Evolutionary conservation across 1,140 invertebrate species (phyloP).

Genomic region (Cotesia typhae): DNA sequence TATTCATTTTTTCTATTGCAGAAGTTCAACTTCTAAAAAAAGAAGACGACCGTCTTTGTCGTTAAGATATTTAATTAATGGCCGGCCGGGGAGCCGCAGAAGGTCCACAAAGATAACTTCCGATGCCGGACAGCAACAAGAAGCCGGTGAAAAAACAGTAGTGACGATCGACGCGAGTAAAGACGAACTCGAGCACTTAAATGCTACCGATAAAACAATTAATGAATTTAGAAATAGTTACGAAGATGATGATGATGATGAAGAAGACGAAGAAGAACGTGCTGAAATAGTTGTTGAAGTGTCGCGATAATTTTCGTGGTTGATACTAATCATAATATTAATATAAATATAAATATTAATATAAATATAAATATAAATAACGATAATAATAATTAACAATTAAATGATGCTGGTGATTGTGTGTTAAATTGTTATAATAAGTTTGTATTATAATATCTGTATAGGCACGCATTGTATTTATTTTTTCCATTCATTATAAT

Average conservation of each 20-base stretch:
- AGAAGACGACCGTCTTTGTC: constrained; percentile 50
- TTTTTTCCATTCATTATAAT: constrained; percentile 59
- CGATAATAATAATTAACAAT: constrained; percentile 22
- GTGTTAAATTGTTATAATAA: constrained; percentile 32
- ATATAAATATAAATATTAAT: no score
- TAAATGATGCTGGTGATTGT: constrained; percentile 30
- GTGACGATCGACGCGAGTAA: constrained; percentile 41
- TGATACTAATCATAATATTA: no score
- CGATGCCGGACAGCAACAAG: constrained; percentile 37
- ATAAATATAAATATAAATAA: constrained; percentile 11
- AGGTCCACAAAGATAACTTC: constrained; percentile 41
- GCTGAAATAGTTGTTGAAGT: constrained; percentile 4
- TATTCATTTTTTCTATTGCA: constrained; percentile 20
- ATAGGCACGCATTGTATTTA: constrained; percentile 63
- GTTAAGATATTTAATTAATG: constrained; percentile 58
- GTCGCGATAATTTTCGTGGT: no score
- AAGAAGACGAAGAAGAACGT: constrained; percentile 3
- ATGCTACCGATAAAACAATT: constrained; percentile 21
- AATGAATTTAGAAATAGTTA: constrained; percentile 37
- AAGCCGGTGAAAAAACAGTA: constrained; percentile 35
- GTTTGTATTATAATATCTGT: constrained; percentile 61
- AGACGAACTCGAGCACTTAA: constrained; percentile 50
- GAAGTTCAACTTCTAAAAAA: constrained; percentile 37
- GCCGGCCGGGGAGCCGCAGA: constrained; percentile 53
- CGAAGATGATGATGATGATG: neutral